phyloP scores from a whole-genome alignment of 2,888 invertebrate genomes.

The Melanostoma scalare region DNA sequence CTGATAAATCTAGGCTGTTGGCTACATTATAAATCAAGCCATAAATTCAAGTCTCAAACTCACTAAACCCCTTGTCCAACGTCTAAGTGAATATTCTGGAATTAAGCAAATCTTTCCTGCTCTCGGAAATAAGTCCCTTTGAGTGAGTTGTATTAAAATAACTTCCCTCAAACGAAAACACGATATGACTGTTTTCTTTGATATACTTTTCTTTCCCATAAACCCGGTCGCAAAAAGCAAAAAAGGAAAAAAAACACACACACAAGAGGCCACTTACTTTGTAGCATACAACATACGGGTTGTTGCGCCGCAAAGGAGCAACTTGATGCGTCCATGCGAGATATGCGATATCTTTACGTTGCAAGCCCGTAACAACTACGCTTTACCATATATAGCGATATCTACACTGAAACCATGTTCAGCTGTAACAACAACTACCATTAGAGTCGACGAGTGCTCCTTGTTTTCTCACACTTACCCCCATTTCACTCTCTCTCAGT shows the following conservation, averaged over 20 bases:
- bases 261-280: conserved; percentile 64
- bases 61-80: too few species aligned
- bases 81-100: too few species aligned
- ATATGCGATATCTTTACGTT: conserved; percentile 59
- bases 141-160: too few species aligned
- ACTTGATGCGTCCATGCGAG: conserved; percentile 67
- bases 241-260: conserved; percentile 1
- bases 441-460: background rate
- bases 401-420: conserved; percentile 18
- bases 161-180: too few species aligned
- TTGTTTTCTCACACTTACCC: background rate
- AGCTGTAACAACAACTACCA: background rate
- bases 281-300: conserved; percentile 46
- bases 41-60: too few species aligned
- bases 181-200: too few species aligned
- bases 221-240: background rate
- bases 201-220: too few species aligned
- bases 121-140: too few species aligned
- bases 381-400: conserved; percentile 15
- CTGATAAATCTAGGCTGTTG: too few species aligned
- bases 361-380: conserved; percentile 12
- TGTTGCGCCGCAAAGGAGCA: conserved; percentile 66
- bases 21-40: too few species aligned
- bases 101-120: too few species aligned
- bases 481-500: conserved; percentile 32